Evolutionary conservation across 2,888 invertebrate genomes (phyloP).

Genomic region (Crocallis elinguaria): DNA sequence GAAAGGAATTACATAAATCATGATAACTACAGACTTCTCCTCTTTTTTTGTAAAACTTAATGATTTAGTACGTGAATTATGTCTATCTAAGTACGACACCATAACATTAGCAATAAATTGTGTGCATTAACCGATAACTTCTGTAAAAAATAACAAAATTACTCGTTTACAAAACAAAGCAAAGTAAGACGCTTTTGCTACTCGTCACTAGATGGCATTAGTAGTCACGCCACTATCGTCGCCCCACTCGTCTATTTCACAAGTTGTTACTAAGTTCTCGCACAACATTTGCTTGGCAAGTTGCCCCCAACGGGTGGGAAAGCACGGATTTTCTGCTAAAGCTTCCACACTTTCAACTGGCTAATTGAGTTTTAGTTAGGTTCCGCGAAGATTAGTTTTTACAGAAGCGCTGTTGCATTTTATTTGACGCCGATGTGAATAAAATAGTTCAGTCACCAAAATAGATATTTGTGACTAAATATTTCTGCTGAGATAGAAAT

Average conservation of each 20-base stretch:
- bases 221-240: slow-evolving; percentile 25
- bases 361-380: slow-evolving; percentile 53
- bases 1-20: too few relatives aligned
- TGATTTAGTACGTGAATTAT: too few relatives aligned
- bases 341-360: slow-evolving; percentile 53
- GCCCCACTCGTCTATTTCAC: slow-evolving; percentile 39
- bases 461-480: too few relatives aligned
- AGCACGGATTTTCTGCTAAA: slow-evolving; percentile 58
- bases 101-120: too few relatives aligned
- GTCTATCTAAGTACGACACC: too few relatives aligned
- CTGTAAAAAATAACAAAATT: too few relatives aligned
- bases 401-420: slow-evolving; percentile 19
- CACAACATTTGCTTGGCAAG: slow-evolving; percentile 59
- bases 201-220: slow-evolving; percentile 70
- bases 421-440: slow-evolving; percentile 9
- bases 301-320: slow-evolving; percentile 57
- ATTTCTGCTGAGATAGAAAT: too few relatives aligned
- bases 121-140: too few relatives aligned
- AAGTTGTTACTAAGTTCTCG: slow-evolving; percentile 55
- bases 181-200: slow-evolving; percentile 47
- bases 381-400: slow-evolving; percentile 38
- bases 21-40: too few relatives aligned
- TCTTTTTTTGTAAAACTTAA: too few relatives aligned
- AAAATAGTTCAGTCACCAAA: too few relatives aligned
- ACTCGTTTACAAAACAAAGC: too few relatives aligned